These are phyloP conservation scores for Podocnemis expansa DNA, from an alignment of 2,113 vertebrate genomes.

Conservation along the genomic window DNA sequence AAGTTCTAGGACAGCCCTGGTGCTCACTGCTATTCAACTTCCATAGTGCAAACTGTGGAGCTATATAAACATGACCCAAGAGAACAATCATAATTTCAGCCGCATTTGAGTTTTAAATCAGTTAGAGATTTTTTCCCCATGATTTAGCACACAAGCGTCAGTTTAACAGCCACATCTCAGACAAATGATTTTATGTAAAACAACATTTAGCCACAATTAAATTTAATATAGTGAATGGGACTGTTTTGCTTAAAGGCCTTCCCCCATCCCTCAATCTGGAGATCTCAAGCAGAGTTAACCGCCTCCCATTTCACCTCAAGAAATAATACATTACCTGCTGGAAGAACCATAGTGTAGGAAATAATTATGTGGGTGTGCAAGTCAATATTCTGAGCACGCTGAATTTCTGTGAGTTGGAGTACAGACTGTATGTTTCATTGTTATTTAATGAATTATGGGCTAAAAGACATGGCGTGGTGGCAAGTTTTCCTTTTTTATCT, in stretches of 20 bases:
- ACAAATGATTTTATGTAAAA: background rate
- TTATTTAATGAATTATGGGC: background rate
- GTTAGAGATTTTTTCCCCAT: background rate
- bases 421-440: background rate
- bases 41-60: background rate
- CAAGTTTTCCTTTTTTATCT: fast-evolving
- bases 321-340: background rate
- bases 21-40: background rate
- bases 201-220: fast-evolving
- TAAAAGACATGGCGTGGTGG: background rate
- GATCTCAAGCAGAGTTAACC: background rate
- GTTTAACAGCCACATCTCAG: background rate
- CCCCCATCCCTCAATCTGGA: background rate
- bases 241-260: background rate
- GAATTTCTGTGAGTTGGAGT: background rate
- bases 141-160: background rate
- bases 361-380: background rate
- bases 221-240: background rate
- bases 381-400: background rate
- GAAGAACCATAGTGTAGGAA: background rate
- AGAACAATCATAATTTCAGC: background rate
- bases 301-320: background rate
- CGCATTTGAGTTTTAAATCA: background rate
- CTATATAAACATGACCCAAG: background rate
- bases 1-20: background rate